phyloP scores from a whole-genome alignment of 2,113 vertebrate genomes.

The Cephalopholis sonnerati region DNA sequence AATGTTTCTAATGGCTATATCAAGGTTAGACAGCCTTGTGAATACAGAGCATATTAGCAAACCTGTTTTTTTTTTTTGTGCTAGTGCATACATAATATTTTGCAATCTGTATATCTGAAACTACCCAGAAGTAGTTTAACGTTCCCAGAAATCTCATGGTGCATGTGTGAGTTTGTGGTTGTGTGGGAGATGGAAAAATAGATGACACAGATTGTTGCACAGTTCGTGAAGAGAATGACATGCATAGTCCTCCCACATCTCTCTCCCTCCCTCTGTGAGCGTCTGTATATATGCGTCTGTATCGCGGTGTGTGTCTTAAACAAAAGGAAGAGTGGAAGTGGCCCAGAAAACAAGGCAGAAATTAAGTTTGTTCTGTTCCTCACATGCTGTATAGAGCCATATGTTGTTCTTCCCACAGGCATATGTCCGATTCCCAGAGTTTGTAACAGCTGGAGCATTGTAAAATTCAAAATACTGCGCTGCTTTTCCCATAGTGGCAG shows the following conservation, averaged over 20 bases:
- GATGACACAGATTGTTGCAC: conserved; percentile 12
- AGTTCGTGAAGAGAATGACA: conserved; percentile 5
- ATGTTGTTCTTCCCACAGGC: conserved; percentile 29
- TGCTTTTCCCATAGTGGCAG: not conserved
- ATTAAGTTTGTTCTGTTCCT: conserved; percentile 28
- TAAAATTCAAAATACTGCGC: not conserved
- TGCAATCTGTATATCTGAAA: not conserved
- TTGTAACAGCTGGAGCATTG: conserved; percentile 33
- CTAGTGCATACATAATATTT: not conserved
- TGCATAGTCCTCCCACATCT: conserved; percentile 4
- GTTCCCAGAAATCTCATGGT: not conserved
- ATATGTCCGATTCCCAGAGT: not conserved
- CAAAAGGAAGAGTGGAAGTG: conserved; percentile 32
- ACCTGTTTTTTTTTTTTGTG: not conserved
- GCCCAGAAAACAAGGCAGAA: conserved; percentile 24
- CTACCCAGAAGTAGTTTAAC: not conserved
- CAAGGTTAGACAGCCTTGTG: not conserved
- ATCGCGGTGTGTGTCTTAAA: not conserved
- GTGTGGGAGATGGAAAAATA: conserved; percentile 4
- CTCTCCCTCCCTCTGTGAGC: not conserved
- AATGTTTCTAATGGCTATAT: not conserved
- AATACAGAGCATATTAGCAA: not conserved
- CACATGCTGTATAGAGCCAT: not conserved
- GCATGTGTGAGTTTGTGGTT: not conserved
- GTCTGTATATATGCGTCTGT: not conserved